A percentile compares a stretch with the other conserved stretches of the same genome.
Conservation (phyloP, 2,113 vertebrate species). For the Rhombomys opimus region DNA sequence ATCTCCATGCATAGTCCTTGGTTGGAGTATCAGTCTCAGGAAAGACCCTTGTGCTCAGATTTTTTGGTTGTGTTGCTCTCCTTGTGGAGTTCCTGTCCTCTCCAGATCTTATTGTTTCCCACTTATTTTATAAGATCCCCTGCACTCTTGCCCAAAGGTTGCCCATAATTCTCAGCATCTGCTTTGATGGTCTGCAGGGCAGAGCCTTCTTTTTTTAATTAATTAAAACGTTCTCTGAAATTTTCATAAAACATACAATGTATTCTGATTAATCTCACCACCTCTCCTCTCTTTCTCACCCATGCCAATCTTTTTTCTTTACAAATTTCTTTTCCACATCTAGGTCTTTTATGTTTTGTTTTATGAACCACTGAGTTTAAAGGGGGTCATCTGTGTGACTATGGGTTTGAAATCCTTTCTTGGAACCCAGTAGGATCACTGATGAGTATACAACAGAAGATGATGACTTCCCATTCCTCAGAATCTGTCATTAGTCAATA, state of each 20-base stretch:
- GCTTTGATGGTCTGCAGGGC: too few species aligned
- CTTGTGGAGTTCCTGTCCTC: too few species aligned
- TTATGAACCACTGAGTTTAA: not conserved
- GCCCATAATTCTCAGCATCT: too few species aligned
- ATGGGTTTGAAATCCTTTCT: not conserved
- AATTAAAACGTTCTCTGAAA: not conserved
- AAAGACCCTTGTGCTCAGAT: too few species aligned
- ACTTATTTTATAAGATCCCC: too few species aligned
- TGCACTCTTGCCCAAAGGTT: too few species aligned
- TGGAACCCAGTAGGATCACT: not conserved
- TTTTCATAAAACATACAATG: not conserved
- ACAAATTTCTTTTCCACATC: not conserved
- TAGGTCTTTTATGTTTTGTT: not conserved
- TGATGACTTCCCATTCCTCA: not conserved
- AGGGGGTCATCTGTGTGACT: not conserved
- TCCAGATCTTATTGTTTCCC: too few species aligned
- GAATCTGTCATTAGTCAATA: not conserved
- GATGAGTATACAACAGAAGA: not conserved
- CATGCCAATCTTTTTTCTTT: not conserved
- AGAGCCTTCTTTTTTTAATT: not conserved
- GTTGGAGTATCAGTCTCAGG: too few species aligned
- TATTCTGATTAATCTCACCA: not conserved
- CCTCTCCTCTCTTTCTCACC: not conserved
- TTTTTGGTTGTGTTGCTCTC: too few species aligned
- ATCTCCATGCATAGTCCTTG: too few species aligned